Base-by-base conservation (phyloP, 1,140 invertebrate genomes). In the Asbolus verrucosus region DNA sequence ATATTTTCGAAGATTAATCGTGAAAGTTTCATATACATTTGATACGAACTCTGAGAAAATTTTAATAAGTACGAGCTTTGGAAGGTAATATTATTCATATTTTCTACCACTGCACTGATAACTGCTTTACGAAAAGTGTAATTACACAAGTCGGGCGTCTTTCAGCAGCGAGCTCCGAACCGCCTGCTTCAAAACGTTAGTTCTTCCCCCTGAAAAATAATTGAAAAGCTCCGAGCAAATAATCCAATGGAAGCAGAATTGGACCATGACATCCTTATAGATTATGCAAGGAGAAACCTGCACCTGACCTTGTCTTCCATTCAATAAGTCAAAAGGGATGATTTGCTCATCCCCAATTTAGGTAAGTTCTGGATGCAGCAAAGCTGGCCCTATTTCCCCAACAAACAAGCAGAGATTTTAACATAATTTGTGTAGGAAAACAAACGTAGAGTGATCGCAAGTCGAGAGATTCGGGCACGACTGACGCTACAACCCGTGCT, bases 351-450 rank as follows among this genome's bases (percentile, higher is more conserved):
- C 46, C 46, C 21, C 21, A 54, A 54, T 54, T 54, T 54, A 54
- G 61, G 61, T 63, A 11, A 43, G 36, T 39, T 63, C 16, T 16
- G 61, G 61, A 14, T 38, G 61, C 33, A 63, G 33, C 61, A 63
- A 43, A 43, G 61, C 61, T 41, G 61, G 61, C 33, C 33, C 61
- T 63, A 39, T 43, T 43, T 63, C n/a, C 21, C 19, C 11, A 27
- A 14, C 46, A 54, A 54, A 54, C 46, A 54, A 54, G 46, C n/a
- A 11, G 46, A 54, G 46, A 54, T 54, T 54, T 54, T 54, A 54
- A 54, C 46, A 54, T 54, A 54, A 30, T 54, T 54, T 54, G 46
- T 54, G 46, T 54, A 27, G 19, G 46, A 54, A 54, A 54, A 54
- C 46, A 54, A 54, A 54, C 46, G n/a, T 24, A 54, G 43, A 50